Evolutionary conservation across 53 echinoderm and acorn worm species (phyloP), one percentile per base, ranked within the genome.

Genomic region (Arbacia lixula): DNA sequence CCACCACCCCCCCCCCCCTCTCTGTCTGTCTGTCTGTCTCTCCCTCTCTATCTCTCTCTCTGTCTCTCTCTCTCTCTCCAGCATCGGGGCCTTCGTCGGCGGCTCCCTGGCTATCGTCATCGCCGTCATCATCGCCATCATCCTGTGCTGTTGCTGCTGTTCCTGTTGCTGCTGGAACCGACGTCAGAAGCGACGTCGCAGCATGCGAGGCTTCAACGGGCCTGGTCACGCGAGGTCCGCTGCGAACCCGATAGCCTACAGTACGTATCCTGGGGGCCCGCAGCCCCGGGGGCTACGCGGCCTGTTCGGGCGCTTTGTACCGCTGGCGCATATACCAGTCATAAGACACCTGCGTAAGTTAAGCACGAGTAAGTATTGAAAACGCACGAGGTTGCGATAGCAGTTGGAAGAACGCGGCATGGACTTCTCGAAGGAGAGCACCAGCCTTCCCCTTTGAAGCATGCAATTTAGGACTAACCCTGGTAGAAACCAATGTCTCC

Each of bases 141-240:
- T 83, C 60, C 19, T 93, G 4, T 84, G 87, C 40, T 93, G 93
- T 36, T 93, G 93, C 35, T 93, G 72, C 57, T 93, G 93, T 33
- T 90, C 93, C 0, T 93, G 93, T 40, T 90, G 93, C 68, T 40
- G 85, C 17, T 86, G 89, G 73, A 89, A 84, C 25, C 74, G 76
- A 36, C 36, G 75, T 11, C 43, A 67, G 63, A 74, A 36, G 26
- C 72, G 65, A 35, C 41, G 74, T 46, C 71, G 84, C 34, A 46
- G 75, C 66, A 74, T 68, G 63, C 65, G 64, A 19, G 64, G 43
- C 76, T 41, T 14, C 46, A 68, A 68, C 24, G 37, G 57, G 6
- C 33, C 33, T 21, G 55, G 55, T 0, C 34, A 21, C n/a, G 33
- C 3, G 8, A 28, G 64, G 32, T 33, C 54, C 11, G 72, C 72